Evolutionary conservation across 2,888 invertebrate species (phyloP).

Genomic region (Allygus modestus): DNA sequence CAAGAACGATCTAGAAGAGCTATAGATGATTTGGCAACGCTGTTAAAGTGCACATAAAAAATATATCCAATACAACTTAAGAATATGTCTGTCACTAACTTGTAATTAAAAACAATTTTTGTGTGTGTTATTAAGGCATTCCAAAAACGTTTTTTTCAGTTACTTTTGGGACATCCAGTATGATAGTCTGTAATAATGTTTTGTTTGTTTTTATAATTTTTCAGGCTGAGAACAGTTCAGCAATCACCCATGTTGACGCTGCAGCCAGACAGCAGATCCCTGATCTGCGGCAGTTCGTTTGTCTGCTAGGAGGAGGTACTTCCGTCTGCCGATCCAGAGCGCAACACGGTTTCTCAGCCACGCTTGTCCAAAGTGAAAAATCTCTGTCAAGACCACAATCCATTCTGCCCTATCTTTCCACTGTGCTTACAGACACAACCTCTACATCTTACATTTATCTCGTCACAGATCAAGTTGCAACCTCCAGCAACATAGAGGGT

Average conservation of each 20-base stretch:
- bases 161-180: too few relatives aligned
- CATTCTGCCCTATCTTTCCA: conserved; percentile 7
- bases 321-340: conserved; percentile 8
- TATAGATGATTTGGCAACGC: too few relatives aligned
- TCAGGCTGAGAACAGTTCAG: conserved; percentile 33
- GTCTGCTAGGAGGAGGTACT: conserved; percentile 41
- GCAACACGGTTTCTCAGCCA: neutral
- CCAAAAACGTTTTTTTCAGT: too few relatives aligned
- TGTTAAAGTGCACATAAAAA: too few relatives aligned
- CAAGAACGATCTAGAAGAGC: too few relatives aligned
- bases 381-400: conserved; percentile 1
- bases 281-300: conserved; percentile 20
- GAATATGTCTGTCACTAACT: too few relatives aligned
- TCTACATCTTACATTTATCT: neutral
- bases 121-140: too few relatives aligned
- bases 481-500: conserved; percentile 1
- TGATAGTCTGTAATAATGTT: too few relatives aligned
- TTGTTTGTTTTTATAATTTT: conserved; percentile 17
- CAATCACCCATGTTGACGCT: neutral
- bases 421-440: neutral
- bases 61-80: too few relatives aligned
- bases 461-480: neutral
- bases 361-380: conserved; percentile 4
- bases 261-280: neutral
- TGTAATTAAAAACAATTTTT: too few relatives aligned